These are phyloP conservation scores for Pachypsylla venusta DNA, from an alignment of 1,140 invertebrate species.

Conservation along the genomic window DNA sequence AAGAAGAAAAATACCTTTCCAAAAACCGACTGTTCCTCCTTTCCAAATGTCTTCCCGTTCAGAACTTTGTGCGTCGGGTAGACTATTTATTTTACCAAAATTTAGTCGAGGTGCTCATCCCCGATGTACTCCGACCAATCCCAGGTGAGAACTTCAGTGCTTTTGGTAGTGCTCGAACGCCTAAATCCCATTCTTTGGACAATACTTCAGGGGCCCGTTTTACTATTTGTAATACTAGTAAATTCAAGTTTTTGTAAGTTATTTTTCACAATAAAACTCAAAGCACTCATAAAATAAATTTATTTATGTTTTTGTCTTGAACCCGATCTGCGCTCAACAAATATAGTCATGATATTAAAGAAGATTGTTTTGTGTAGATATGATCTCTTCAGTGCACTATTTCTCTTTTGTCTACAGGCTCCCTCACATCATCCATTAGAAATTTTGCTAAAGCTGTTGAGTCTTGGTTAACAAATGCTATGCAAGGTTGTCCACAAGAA, in stretches of 20 bases:
- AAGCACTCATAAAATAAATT: background rate
- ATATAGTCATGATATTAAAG: too few relatives aligned
- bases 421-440: conserved; percentile 81
- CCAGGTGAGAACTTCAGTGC: conserved; percentile 43
- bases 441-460: conserved; percentile 89
- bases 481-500: conserved; percentile 68
- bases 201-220: too few relatives aligned
- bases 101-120: conserved; percentile 87
- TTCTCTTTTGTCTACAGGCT: conserved; percentile 38
- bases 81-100: conserved; percentile 94
- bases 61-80: conserved; percentile 56
- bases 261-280: too few relatives aligned
- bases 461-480: conserved; percentile 69
- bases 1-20: conserved; percentile 58
- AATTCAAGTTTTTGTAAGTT: too few relatives aligned
- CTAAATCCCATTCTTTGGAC: background rate
- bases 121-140: conserved; percentile 87
- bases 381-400: too few relatives aligned
- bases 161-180: background rate
- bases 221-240: too few relatives aligned
- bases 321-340: too few relatives aligned
- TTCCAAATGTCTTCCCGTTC: conserved; percentile 42
- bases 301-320: background rate
- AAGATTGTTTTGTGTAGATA: too few relatives aligned
- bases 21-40: conserved; percentile 46